Evolutionary conservation across 1,140 invertebrate genomes (phyloP), one percentile per base, ranked within the genome.

Genomic region (Agrypnia vestita): DNA sequence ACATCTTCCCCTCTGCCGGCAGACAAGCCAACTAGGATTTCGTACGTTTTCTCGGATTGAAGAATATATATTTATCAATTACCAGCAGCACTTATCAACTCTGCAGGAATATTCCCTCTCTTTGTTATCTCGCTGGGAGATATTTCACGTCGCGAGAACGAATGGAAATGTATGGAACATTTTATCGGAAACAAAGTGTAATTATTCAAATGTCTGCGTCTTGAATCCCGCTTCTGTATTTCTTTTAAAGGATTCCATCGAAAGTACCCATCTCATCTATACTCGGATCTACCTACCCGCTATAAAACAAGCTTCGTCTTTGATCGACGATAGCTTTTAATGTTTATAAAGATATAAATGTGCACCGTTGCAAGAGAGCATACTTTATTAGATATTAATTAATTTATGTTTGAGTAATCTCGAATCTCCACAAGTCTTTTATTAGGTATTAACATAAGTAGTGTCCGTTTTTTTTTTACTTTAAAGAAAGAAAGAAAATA

Each of bases 1-100:
- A 59, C 55, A 59, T 59, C 55, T 15, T 21, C 12, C 11, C 55
- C 17, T 19, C 21, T 59, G 55, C 21, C 21, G 21, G 17, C 55
- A n/a, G 13, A 59, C 55, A 59, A 11, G 55, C 55, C 55, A 59
- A 59, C 21, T 59, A 21, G 15, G 11, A n/a, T 17, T 59, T 8
- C 55, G 55, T 19, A 12, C 55, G 21, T 59, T 21, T 35, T 11
- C 19, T 44, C 19, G 13, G 19, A 43, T 13, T 64, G 61, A 64
- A 25, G 61, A 35, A 69, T 69, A 71, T 35, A 35, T 71, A 71
- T 71, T 71, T 71, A 71, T 71, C 67, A 71, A 71, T 71, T 71
- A 71, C 67, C 25, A 17, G 49, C 67, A 51, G 17, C 67, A 19
- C 67, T 71, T 71, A 71, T 71, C 67, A 19, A 11, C 46, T 11